A percentile compares a stretch with the other conserved stretches of the same genome.
These are phyloP conservation scores for Hystrix cristata DNA, from an alignment of 2,113 vertebrate genomes.

Conservation along the genomic window DNA sequence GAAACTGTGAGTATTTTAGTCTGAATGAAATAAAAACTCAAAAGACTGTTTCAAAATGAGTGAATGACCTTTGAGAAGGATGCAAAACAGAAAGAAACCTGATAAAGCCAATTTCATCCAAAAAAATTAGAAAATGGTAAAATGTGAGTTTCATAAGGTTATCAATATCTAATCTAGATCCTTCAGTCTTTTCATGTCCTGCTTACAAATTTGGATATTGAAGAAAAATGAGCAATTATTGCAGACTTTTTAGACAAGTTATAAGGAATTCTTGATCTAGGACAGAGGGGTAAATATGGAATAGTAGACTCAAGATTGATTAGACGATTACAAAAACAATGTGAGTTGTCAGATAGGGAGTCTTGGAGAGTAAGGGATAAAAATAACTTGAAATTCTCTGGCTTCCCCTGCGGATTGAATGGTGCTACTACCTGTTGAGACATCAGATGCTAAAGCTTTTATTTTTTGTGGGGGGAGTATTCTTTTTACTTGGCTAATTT, in stretches of 20 bases:
- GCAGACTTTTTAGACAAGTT: not conserved
- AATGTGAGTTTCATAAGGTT: not conserved
- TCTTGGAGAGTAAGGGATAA: not conserved
- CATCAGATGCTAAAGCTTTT: not conserved
- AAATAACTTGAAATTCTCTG: not conserved
- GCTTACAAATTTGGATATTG: not conserved
- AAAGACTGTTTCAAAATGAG: not conserved
- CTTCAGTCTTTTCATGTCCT: not conserved
- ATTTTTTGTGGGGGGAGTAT: not conserved
- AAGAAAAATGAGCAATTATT: not conserved
- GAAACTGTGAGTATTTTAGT: not conserved
- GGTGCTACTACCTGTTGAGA: not conserved
- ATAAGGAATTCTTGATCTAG: not conserved
- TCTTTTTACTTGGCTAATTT: not conserved
- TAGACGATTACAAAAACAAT: not conserved
- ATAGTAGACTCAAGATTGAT: not conserved
- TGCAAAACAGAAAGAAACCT: not conserved
- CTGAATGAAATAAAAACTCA: not conserved
- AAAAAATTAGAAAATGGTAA: not conserved
- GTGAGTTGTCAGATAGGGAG: not conserved
- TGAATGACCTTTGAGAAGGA: not conserved
- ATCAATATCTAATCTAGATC: not conserved
- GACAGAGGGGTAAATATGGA: not conserved
- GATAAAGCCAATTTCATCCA: not conserved
- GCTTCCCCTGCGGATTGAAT: not conserved